These are phyloP conservation scores for Plectropomus leopardus DNA, from an alignment of 2,113 vertebrate genomes.

Conservation along the genomic window DNA sequence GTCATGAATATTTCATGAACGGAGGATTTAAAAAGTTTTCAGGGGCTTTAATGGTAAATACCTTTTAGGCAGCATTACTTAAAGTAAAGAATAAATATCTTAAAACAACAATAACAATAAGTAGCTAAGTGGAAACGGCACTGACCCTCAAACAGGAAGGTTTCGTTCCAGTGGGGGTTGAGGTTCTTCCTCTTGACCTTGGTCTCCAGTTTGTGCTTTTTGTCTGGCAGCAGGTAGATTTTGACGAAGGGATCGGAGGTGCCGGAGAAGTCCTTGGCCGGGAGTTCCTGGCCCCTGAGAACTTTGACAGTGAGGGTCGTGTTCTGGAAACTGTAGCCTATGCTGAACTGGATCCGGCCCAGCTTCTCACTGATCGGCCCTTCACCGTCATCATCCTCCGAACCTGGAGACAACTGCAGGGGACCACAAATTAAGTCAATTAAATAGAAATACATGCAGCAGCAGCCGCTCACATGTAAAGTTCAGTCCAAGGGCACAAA, in stretches of 20 bases:
- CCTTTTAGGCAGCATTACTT: background rate
- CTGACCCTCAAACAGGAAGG: constrained; percentile 97
- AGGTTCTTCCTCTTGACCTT: constrained; percentile 99
- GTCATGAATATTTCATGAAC: background rate
- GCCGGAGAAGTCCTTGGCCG: constrained; percentile 98
- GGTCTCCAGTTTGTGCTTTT: constrained; percentile 99
- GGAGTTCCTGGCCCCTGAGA: constrained; percentile 96
- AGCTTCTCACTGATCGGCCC: constrained; percentile 94
- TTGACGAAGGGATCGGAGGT: constrained; percentile 99
- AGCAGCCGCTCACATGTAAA: constrained; percentile 13
- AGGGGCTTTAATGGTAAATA: background rate
- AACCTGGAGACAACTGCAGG: constrained; percentile 95
- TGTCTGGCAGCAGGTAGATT: constrained; percentile 98
- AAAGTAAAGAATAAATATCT: background rate
- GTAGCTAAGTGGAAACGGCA: constrained; percentile 10
- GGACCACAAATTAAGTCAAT: constrained; percentile 81
- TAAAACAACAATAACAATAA: background rate
- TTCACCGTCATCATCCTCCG: constrained; percentile 95
- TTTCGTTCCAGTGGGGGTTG: constrained; percentile 99
- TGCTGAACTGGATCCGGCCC: constrained; percentile 98
- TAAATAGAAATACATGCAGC: constrained; percentile 23
- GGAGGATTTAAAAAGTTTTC: too few relatives aligned
- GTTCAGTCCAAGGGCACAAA: constrained; percentile 53
- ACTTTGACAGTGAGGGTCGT: constrained; percentile 98
- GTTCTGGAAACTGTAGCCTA: constrained; percentile 99